phyloP scores from a whole-genome alignment of 2,888 invertebrate species.

The Pollenia angustigena region DNA sequence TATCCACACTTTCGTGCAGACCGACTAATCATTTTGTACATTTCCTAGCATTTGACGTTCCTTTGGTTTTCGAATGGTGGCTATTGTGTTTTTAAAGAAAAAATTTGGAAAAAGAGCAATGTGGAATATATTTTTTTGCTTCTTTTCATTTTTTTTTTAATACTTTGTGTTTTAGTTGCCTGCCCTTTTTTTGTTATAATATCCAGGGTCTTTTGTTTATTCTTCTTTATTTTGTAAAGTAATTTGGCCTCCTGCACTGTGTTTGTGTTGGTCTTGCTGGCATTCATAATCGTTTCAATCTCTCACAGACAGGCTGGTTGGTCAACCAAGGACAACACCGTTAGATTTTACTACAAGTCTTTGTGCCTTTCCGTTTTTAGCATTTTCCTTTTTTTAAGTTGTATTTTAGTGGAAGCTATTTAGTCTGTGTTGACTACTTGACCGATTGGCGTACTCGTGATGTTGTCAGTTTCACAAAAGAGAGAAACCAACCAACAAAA shows the following conservation, averaged over 20 bases:
- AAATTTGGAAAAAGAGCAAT: constrained; percentile 57
- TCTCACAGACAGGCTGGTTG: constrained; percentile 71
- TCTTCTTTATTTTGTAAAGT: constrained; percentile 39
- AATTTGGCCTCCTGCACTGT: constrained; percentile 55
- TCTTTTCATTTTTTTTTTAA: constrained; percentile 18
- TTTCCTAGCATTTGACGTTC: constrained; percentile 72
- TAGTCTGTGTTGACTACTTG: constrained; percentile 69
- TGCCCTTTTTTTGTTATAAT: neutral
- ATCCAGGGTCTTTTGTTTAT: constrained; percentile 21
- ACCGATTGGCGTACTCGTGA: constrained; percentile 67
- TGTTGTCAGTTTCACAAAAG: constrained; percentile 65
- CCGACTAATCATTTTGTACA: constrained; percentile 74
- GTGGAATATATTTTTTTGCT: constrained; percentile 9
- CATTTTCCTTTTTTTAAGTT: constrained; percentile 21
- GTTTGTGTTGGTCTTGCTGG: constrained; percentile 46
- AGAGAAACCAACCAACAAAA: constrained; percentile 29
- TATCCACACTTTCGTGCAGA: constrained; percentile 74
- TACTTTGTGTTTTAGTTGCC: constrained; percentile 53
- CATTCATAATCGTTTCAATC: constrained; percentile 73
- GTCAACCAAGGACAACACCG: constrained; percentile 66
- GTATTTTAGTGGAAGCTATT: constrained; percentile 63
- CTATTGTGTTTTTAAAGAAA: constrained; percentile 67
- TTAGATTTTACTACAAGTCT: constrained; percentile 38
- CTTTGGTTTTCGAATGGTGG: constrained; percentile 66
- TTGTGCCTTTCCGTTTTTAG: constrained; percentile 31